Percentiles rank a stretch among this genome's conserved stretches.
Conservation (phyloP, 2,113 vertebrate genomes). For the Cheirogaleus medius region DNA sequence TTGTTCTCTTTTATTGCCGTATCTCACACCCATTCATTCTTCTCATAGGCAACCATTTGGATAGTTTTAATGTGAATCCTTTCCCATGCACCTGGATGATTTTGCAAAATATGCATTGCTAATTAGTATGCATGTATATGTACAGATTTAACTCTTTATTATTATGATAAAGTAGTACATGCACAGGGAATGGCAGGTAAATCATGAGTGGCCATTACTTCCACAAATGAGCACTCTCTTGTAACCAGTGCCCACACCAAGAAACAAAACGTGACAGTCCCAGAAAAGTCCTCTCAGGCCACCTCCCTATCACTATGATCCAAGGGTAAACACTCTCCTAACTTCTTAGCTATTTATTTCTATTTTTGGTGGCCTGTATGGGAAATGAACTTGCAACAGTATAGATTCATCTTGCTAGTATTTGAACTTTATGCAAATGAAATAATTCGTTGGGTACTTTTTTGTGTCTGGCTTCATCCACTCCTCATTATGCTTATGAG, state of each 20-base stretch:
- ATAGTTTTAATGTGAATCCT: background rate
- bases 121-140: background rate
- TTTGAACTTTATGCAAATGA: background rate
- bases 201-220: background rate
- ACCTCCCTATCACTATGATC: background rate
- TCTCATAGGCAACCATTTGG: background rate
- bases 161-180: background rate
- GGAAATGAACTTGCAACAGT: background rate
- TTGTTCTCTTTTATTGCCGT: background rate
- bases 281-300: background rate
- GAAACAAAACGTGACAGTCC: background rate
- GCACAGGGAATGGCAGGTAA: background rate
- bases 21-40: background rate
- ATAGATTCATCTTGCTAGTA: background rate
- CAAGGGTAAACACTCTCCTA: background rate
- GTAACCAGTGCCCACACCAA: background rate
- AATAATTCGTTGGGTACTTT: background rate
- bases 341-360: background rate
- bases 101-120: background rate
- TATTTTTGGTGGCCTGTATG: too few relatives aligned
- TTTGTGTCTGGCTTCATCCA: background rate
- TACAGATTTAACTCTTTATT: background rate
- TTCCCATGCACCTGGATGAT: background rate
- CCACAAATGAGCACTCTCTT: background rate
- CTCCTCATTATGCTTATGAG: background rate